Conservation (phyloP, 2,113 vertebrate species). For the Lampris megalopsis region DNA sequence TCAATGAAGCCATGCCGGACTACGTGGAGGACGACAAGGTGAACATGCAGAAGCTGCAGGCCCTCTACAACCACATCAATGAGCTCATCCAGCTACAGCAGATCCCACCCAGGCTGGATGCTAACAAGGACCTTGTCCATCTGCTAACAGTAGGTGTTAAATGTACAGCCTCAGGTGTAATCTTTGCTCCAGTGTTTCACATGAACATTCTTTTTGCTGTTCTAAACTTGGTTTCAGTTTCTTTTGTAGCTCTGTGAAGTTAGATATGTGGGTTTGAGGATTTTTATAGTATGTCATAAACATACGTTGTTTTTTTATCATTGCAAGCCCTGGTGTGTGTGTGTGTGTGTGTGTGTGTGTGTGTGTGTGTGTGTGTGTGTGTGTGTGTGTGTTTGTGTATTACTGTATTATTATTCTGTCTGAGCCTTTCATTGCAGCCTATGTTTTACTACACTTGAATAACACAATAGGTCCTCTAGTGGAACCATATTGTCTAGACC, state of each 20-base stretch:
- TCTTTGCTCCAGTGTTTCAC: neutral
- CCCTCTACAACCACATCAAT: constrained; percentile 92
- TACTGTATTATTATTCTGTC: constrained; percentile 62
- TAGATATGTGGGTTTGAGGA: constrained; percentile 1
- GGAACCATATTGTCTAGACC: constrained; percentile 53
- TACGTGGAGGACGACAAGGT: constrained; percentile 92
- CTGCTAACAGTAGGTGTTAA: constrained; percentile 88
- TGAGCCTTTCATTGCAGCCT: constrained; percentile 34
- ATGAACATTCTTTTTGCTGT: neutral
- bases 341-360: constrained; percentile 60
- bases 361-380: constrained; percentile 75
- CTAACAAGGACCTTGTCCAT: constrained; percentile 96
- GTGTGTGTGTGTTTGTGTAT: constrained; percentile 68
- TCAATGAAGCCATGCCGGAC: constrained; percentile 94
- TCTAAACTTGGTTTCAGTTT: neutral
- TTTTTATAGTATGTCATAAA: neutral
- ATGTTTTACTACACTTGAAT: constrained; percentile 55
- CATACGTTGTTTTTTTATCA: constrained; percentile 19
- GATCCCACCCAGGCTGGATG: constrained; percentile 89
- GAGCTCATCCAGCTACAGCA: constrained; percentile 94
- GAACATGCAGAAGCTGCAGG: constrained; percentile 92
- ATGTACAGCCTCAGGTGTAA: neutral
- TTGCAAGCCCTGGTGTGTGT: constrained; percentile 55
- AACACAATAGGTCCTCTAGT: constrained; percentile 44
- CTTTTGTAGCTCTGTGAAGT: constrained; percentile 26